phyloP scores from a whole-genome alignment of 2,888 invertebrate genomes.

The Andrena marginata region DNA sequence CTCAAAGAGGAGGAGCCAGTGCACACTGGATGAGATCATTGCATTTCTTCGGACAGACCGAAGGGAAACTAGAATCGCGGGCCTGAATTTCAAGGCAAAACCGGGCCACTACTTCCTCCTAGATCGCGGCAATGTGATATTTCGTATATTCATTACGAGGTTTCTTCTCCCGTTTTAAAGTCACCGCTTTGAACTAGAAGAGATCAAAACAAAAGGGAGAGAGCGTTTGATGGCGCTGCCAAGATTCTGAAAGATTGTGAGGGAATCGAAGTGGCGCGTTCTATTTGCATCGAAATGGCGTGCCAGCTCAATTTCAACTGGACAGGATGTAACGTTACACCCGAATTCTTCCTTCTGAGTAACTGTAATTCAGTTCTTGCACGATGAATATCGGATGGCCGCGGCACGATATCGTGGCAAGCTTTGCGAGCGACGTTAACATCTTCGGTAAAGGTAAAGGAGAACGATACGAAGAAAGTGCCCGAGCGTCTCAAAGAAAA shows the following conservation, averaged over 20 bases:
- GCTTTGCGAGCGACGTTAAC: constrained; percentile 20
- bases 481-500: neutral
- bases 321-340: constrained; percentile 66
- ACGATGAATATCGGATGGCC: constrained; percentile 44
- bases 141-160: neutral
- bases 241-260: neutral
- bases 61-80: constrained; percentile 29
- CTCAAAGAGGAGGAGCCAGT: constrained; percentile 56
- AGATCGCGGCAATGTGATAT: neutral
- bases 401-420: constrained; percentile 21
- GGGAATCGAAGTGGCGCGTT: neutral
- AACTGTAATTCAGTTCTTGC: constrained; percentile 65
- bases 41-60: constrained; percentile 50
- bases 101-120: no score
- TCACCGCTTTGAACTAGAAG: no score
- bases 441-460: neutral
- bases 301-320: constrained; percentile 39
- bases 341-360: constrained; percentile 67
- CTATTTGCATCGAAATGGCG: constrained; percentile 39
- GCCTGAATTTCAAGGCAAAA: neutral
- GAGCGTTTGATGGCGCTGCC: no score
- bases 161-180: neutral
- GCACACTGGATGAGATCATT: constrained; percentile 60
- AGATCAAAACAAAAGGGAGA: no score
- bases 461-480: constrained; percentile 22